Evolutionary conservation across 2,888 invertebrate species (phyloP).

Genomic region (Noctuana brunneofusca): DNA sequence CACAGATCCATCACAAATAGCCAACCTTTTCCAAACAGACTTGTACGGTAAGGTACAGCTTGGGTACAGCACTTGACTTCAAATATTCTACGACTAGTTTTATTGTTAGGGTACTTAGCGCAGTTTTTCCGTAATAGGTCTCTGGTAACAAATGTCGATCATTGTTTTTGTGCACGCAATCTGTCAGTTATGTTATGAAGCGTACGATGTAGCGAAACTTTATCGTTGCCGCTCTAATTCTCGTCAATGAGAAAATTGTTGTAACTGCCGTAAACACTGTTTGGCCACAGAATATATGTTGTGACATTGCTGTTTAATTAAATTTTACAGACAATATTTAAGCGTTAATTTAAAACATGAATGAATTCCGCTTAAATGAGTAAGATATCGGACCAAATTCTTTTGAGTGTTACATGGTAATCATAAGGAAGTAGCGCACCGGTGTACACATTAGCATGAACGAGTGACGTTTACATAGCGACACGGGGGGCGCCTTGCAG

Average conservation of each 20-base stretch:
- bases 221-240: slow-evolving; percentile 53
- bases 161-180: slow-evolving; percentile 73
- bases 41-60: slow-evolving; percentile 8
- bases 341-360: not conserved
- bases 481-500: slow-evolving; percentile 12
- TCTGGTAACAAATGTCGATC: slow-evolving; percentile 62
- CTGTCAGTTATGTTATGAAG: slow-evolving; percentile 55
- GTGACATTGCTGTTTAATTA: not conserved
- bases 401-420: not conserved
- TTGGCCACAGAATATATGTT: slow-evolving; percentile 30
- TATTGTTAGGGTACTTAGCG: slow-evolving; percentile 57
- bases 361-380: not conserved
- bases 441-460: slow-evolving; percentile 23
- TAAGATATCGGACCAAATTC: not conserved
- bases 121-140: slow-evolving; percentile 59
- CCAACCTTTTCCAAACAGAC: no score
- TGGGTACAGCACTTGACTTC: slow-evolving; percentile 3
- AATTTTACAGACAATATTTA: not conserved
- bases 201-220: slow-evolving; percentile 52
- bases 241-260: slow-evolving; percentile 55
- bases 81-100: slow-evolving; percentile 53
- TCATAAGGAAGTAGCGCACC: slow-evolving; percentile 28
- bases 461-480: slow-evolving; percentile 14
- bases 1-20: no score
- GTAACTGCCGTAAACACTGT: slow-evolving; percentile 41